Conservation (phyloP, 1,140 invertebrate species). For the Phocides pigmalion region DNA sequence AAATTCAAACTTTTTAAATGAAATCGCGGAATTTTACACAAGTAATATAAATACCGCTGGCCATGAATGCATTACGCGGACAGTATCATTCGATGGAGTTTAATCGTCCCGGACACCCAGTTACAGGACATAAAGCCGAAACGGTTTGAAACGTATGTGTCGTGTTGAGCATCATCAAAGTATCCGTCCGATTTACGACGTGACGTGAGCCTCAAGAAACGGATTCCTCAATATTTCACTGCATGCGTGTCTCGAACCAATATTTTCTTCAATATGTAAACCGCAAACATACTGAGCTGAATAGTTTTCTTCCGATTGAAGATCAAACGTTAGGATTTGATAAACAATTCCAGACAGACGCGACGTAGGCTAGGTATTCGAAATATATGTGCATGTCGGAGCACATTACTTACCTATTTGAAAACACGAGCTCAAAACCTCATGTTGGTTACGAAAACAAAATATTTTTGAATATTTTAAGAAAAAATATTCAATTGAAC, state of each 20-base stretch:
- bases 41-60: too few species aligned
- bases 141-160: conserved; percentile 40
- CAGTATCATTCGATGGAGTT: conserved; percentile 20
- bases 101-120: conserved; percentile 38
- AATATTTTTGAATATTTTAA: background rate
- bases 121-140: conserved; percentile 45
- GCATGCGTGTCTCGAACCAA: conserved; percentile 34
- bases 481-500: too few species aligned
- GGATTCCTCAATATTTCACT: conserved; percentile 32
- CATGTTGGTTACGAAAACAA: background rate
- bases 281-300: conserved; percentile 13
- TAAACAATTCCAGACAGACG: conserved; percentile 15
- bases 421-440: background rate
- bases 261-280: conserved; percentile 28
- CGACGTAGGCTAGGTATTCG: conserved; percentile 3
- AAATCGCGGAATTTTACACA: too few species aligned
- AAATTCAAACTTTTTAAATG: too few species aligned
- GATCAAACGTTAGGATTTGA: conserved; percentile 24
- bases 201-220: conserved; percentile 33
- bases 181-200: conserved; percentile 39
- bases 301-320: conserved; percentile 21
- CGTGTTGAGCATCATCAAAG: conserved; percentile 44
- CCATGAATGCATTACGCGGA: background rate
- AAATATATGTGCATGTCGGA: conserved; percentile 17
- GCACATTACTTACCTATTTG: conserved; percentile 2